Evolutionary conservation across 2,888 invertebrate species (phyloP).

Genomic region (Oligia fasciuncula): DNA sequence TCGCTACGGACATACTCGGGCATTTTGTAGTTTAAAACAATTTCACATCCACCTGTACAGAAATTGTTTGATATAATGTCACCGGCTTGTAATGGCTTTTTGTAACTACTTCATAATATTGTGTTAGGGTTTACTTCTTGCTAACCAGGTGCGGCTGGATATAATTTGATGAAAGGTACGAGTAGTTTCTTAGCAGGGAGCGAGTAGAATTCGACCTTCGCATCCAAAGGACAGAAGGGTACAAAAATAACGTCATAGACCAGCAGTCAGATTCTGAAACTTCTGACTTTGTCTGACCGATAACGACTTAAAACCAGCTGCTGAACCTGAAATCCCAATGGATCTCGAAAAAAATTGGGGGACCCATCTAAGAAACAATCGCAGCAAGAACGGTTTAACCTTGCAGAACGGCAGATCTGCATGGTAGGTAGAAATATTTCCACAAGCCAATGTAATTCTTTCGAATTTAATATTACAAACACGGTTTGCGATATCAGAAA

Average conservation of each 20-base stretch:
- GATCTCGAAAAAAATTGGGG: background rate
- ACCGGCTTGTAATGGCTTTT: slow-evolving; percentile 20
- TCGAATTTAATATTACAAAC: background rate
- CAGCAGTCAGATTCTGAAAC: background rate
- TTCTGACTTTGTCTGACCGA: background rate
- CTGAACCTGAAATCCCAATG: background rate
- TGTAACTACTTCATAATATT: background rate
- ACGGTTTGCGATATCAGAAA: slow-evolving; percentile 12
- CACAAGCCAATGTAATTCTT: background rate
- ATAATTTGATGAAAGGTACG: background rate
- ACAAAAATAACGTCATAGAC: background rate
- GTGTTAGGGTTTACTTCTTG: background rate
- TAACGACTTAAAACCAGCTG: background rate
- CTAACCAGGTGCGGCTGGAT: background rate
- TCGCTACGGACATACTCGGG: slow-evolving; percentile 66
- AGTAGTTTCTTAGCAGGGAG: background rate
- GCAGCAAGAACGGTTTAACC: background rate
- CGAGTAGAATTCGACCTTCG: background rate
- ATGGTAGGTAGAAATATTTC: background rate
- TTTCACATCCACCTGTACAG: slow-evolving; percentile 61
- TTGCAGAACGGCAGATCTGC: background rate
- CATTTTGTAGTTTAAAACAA: slow-evolving; percentile 66
- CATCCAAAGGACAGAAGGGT: background rate
- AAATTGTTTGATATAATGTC: slow-evolving; percentile 51
- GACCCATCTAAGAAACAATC: background rate